Conservation (phyloP, 1,140 invertebrate species). For the Ditylenchus dipsaci region DNA sequence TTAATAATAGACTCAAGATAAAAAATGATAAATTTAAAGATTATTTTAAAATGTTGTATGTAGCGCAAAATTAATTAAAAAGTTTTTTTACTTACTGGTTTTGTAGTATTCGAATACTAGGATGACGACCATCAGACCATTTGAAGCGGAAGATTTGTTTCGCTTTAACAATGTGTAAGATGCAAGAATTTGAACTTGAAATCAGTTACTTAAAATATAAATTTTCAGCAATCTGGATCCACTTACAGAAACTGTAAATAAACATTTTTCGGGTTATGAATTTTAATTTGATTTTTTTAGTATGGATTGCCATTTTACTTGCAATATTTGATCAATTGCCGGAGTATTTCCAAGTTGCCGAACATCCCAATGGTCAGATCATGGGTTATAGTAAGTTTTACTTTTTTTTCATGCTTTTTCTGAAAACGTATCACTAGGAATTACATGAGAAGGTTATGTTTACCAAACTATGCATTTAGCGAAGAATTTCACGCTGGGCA, state of each 20-base stretch:
- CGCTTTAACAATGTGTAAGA: constrained; percentile 36
- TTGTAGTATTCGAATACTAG: no score
- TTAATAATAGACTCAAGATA: no score
- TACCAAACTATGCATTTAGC: no score
- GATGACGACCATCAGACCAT: constrained; percentile 35
- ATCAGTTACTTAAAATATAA: constrained; percentile 17
- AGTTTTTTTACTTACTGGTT: no score
- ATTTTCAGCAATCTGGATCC: constrained; percentile 82
- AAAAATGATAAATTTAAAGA: no score
- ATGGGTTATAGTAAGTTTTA: constrained; percentile 89
- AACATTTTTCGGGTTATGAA: constrained; percentile 31
- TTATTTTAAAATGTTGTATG: no score
- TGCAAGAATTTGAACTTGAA: not conserved
- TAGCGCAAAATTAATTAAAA: no score
- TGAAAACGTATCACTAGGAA: not conserved
- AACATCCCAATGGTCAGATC: constrained; percentile 85
- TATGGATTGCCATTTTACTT: constrained; percentile 95
- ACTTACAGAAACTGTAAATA: constrained; percentile 81
- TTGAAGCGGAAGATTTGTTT: constrained; percentile 33
- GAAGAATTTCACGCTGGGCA: no score
- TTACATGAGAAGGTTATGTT: not conserved
- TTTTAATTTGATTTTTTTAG: constrained; percentile 59
- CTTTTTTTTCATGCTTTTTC: no score
- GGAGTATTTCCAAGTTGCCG: constrained; percentile 95
- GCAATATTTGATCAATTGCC: constrained; percentile 94